These are phyloP conservation scores for Ochropleura leucogaster DNA, from an alignment of 2,888 invertebrate genomes.

Conservation along the genomic window DNA sequence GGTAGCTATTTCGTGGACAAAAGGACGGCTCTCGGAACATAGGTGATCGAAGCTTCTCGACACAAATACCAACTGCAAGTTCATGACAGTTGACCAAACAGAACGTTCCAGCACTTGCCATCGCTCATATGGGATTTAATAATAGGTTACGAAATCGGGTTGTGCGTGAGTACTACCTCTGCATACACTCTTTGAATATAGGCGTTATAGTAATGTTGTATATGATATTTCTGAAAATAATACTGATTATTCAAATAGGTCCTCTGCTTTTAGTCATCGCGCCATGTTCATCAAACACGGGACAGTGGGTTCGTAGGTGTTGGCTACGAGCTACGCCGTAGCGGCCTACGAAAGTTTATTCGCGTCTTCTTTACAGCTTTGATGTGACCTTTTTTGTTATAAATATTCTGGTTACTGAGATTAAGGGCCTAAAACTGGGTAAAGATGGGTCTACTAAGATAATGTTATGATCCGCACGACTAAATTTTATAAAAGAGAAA, in stretches of 20 bases:
- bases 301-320: constrained; percentile 34
- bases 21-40: background rate
- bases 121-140: background rate
- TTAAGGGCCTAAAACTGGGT: constrained; percentile 18
- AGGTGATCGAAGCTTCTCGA: background rate
- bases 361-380: constrained; percentile 32
- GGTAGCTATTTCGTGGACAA: background rate
- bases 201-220: background rate
- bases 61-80: background rate
- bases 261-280: constrained; percentile 1
- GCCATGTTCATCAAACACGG: constrained; percentile 16
- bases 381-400: constrained; percentile 37
- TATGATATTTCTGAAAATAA: background rate
- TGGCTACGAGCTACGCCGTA: constrained; percentile 53
- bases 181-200: background rate
- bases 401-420: constrained; percentile 29
- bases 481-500: constrained; percentile 32
- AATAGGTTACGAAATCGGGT: background rate
- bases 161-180: background rate
- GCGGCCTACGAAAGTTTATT: constrained; percentile 50
- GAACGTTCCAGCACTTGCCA: background rate
- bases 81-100: background rate
- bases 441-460: constrained; percentile 37
- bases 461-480: constrained; percentile 27
- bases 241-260: background rate